Evolutionary conservation across 30 jellyfish, hydroid and myxozoan species (phyloP), one percentile per base, ranked within the genome.

Genomic region (Turritopsis dohrnii): DNA sequence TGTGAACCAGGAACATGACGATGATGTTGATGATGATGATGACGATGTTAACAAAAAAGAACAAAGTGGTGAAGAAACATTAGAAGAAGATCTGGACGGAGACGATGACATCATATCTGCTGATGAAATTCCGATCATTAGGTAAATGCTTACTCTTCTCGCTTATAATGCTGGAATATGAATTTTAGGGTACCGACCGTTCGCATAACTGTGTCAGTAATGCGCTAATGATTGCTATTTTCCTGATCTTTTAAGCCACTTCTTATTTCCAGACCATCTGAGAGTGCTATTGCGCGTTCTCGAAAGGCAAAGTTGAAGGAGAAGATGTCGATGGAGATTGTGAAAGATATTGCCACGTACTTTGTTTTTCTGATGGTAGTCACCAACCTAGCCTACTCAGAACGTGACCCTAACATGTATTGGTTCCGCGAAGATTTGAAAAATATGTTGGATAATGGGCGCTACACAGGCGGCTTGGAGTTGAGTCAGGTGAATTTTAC

Each of bases 381-480:
- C 28, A 65, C 71, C 7, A 28, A 80, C 53, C 90, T 90, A 1
- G 94, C 88, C 41, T 90, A 85, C 71, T 90, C 91, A n/a, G 80
- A 90, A 65, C 74, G 90, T n/a, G 97, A 90, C 54, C 91, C 92
- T 8, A 83, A 79, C 72, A 89, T 66, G 54, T 89, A 29, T 75
- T 7, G 7, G n/a, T 89, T 84, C 83, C 71, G 89, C 23, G 82
- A 84, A 23, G 90, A 74, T 74, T 23, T 74, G 83, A 74, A 23
- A n/a, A 74, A 41, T 29, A 74, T 74, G 83, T 23, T 74, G 52
- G 65, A 74, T 16, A 0, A 0, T 26, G 83, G 54, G 17, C 18
- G 16, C 18, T 74, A 74, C n/a, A 23, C 83, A 1, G 83, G 83
- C 41, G 77, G 77, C 16, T 69, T 69, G 19, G 30, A 69, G 30